phyloP scores from a whole-genome alignment of 2,113 vertebrate genomes.

The Scatophagus argus region DNA sequence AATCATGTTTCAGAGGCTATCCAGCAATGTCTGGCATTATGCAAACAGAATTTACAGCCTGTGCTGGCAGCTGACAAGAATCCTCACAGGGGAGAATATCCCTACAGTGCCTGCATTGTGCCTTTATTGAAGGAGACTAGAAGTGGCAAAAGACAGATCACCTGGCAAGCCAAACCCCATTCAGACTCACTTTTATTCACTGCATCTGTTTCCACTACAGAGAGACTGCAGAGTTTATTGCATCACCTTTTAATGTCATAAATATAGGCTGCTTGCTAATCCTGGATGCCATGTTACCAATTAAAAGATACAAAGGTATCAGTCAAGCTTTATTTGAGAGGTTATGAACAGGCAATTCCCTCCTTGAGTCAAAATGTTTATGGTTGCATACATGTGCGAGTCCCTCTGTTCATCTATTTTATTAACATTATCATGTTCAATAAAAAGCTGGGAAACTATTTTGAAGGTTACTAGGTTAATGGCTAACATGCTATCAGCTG shows the following conservation, averaged over 20 bases:
- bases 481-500: neutral
- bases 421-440: neutral
- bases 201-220: conserved; percentile 26
- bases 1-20: conserved; percentile 13
- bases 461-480: neutral
- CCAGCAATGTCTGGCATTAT: conserved; percentile 14
- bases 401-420: too few species aligned
- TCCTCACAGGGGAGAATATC: conserved; percentile 27
- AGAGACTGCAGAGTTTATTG: conserved; percentile 3
- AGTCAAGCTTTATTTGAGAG: neutral
- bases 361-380: too few species aligned
- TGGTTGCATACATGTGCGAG: too few species aligned
- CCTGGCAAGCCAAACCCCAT: conserved; percentile 35
- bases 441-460: neutral
- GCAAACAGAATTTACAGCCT: conserved; percentile 10
- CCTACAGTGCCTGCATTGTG: conserved; percentile 24
- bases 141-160: conserved; percentile 56
- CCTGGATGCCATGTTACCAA: neutral
- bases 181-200: conserved; percentile 3
- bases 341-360: too few species aligned
- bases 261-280: conserved; percentile 6
- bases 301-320: neutral
- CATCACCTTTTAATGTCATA: neutral
- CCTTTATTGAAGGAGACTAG: conserved; percentile 10
- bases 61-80: conserved; percentile 29